Evolutionary conservation across 2,797 vertebrate species (phyloP).

Genomic region (Lophotriccus pileatus): DNA sequence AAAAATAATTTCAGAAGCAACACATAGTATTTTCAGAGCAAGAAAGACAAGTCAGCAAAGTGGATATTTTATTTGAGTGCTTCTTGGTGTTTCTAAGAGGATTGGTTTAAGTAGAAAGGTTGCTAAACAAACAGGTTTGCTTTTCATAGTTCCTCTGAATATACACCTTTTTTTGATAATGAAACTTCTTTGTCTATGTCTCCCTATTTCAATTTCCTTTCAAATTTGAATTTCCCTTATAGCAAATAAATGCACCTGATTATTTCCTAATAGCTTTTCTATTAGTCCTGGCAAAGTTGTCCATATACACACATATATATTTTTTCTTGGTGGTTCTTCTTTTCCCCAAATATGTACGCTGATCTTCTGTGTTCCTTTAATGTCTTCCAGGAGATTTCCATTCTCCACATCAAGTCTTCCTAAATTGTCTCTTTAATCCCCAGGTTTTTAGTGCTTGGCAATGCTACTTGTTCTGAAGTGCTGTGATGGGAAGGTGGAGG

Average conservation of each 20-base stretch:
- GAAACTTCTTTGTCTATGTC: background rate
- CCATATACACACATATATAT: background rate
- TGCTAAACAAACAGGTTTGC: background rate
- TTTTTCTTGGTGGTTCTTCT: background rate
- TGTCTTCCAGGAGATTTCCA: conserved; percentile 59
- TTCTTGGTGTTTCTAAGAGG: background rate
- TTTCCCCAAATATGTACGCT: background rate
- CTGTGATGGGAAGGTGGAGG: conserved; percentile 55
- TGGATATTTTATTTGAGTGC: background rate
- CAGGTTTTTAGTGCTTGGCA: conserved; percentile 59
- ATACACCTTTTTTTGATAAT: background rate
- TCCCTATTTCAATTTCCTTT: background rate
- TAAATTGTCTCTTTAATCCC: conserved; percentile 70
- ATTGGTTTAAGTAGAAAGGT: background rate
- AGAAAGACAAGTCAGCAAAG: background rate
- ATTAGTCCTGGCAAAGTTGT: background rate
- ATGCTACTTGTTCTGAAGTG: conserved; percentile 67
- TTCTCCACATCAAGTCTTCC: conserved; percentile 56
- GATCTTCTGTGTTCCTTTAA: conserved; percentile 41
- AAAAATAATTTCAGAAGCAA: background rate
- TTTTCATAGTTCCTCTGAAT: background rate
- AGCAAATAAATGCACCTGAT: background rate
- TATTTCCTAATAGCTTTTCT: background rate
- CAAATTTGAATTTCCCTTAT: background rate
- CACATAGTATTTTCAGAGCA: background rate